Percentiles rank a stretch among this genome's conserved stretches.
Evolutionary conservation across 2,888 invertebrate species (phyloP).

Genomic region (Monoplex corrugatus): DNA sequence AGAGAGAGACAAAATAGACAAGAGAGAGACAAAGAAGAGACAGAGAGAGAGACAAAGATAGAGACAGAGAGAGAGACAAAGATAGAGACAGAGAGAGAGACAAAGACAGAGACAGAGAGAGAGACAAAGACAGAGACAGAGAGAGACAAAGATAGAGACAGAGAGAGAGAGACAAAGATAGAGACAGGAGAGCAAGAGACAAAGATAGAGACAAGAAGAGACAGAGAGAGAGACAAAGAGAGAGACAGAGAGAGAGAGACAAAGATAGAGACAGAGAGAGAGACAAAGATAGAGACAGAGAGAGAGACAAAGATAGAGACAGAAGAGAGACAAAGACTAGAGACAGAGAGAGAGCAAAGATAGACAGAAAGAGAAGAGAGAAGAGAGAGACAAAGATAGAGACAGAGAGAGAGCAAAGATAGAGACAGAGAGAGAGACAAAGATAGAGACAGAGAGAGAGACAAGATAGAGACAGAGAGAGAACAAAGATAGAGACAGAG

Average conservation of each 20-base stretch:
- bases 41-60: neutral
- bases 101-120: slow-evolving; percentile 10
- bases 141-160: slow-evolving; percentile 6
- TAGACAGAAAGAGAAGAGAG: neutral
- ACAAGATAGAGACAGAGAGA: neutral
- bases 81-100: neutral
- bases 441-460: neutral
- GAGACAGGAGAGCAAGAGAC: slow-evolving; percentile 6
- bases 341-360: slow-evolving; percentile 12
- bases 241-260: neutral
- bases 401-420: neutral
- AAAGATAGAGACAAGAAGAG: neutral
- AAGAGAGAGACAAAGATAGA: neutral
- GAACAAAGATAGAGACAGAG: neutral
- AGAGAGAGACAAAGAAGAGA: neutral
- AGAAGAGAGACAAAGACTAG: neutral
- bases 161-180: neutral
- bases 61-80: neutral
- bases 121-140: slow-evolving; percentile 6
- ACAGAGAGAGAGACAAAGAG: neutral
- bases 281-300: slow-evolving; percentile 18
- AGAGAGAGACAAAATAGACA: neutral
- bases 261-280: too few relatives aligned
- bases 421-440: neutral
- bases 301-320: neutral